Evolutionary conservation across 2,888 invertebrate genomes (phyloP).

Genomic region (Adelphocoris suturalis): DNA sequence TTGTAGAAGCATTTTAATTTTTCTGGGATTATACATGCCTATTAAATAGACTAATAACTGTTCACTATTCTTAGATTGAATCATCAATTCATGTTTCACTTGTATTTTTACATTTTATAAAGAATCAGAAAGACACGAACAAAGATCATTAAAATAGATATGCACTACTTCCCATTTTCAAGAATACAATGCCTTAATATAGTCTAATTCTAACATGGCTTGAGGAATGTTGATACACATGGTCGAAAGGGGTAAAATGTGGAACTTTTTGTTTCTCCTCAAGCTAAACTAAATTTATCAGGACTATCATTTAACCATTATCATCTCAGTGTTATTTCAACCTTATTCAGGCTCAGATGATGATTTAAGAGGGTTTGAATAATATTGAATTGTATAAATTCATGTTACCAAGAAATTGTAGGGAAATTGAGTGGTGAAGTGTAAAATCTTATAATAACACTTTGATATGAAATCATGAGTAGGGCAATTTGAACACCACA

Average conservation of each 20-base stretch:
- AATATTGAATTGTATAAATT: no score
- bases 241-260: neutral
- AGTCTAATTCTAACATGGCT: neutral
- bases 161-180: neutral
- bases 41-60: neutral
- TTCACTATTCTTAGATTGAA: neutral
- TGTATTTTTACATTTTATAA: neutral
- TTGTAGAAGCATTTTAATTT: no score
- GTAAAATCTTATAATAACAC: no score
- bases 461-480: no score
- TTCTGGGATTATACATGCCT: no score
- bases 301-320: neutral
- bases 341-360: no score
- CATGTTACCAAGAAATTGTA: no score
- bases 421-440: no score
- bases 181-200: constrained; percentile 10
- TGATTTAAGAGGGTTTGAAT: neutral
- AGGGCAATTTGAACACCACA: no score
- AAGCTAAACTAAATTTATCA: neutral
- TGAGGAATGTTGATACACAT: neutral
- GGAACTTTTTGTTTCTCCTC: neutral
- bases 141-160: constrained; percentile 3
- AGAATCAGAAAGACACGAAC: neutral
- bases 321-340: no score
- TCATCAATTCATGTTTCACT: neutral